Base-by-base conservation (phyloP, 2,113 vertebrate genomes). In the Triplophysa tibetana region DNA sequence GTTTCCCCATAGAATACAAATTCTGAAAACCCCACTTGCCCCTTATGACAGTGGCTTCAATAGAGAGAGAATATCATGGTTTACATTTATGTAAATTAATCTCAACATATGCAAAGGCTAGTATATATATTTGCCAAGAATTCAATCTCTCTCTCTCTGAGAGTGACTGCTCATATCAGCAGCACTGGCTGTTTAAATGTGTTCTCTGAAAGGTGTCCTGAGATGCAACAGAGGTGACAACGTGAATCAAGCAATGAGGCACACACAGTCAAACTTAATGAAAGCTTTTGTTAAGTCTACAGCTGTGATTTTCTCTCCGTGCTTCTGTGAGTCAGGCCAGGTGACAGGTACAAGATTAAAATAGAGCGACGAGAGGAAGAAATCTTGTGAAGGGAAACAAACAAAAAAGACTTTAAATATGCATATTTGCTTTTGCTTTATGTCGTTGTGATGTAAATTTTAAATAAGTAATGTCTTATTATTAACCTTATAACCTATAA, bases 91-190 rank as follows among this genome's bases (percentile, higher is more conserved):
- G 8, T 72, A 58, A 56, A 58, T 23, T 19, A 13, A 16, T 74
- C 54, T 41, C 56, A 61, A 19, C 23, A 61, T 43, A 24, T 74
- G 14, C 8, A 23, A 74, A 21, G 41, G 8, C 33, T 38, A 38
- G 33, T 38, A 7, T 2, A 4, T 10, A 24, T 24, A 7, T n/a
- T 21, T 7, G 33, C 33, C 33, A 38, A 38, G 33, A 38, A 38
- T 7, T 21, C 56, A n/a, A 1, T 8, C 23, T 61, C n/a, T 61
- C 61, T 63, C 61, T 13, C 61, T 29, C 79, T 56, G 81, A 77
- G 84, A 89, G 83, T 87, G 89, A 89, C 86, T 89, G 87, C 85
- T 86, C 75, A 88, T 84, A 84, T 88, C 88, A 89, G 87, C 88
- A 86, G 84, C 80, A 69, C 68, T 87, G 88, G 88, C 90, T 88